A percentile compares a stretch with the other conserved stretches of the same genome.
Conservation (phyloP, 2,888 invertebrate genomes). For the Catotricha subobsoleta region DNA sequence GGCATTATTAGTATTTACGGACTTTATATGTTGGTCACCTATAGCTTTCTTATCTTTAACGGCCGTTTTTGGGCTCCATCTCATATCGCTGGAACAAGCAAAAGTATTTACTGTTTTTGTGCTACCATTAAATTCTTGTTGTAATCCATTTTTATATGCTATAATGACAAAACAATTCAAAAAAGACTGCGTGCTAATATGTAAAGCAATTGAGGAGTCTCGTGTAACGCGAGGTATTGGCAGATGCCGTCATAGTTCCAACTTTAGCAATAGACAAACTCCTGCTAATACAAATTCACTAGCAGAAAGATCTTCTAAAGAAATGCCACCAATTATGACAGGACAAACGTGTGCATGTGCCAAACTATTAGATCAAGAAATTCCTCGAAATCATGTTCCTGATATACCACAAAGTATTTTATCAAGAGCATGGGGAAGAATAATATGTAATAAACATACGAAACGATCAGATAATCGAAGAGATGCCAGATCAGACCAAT, state of each 20-base stretch:
- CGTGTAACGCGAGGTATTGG: conserved; percentile 76
- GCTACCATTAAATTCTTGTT: conserved; percentile 87
- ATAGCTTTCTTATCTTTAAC: conserved; percentile 91
- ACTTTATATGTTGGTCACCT: conserved; percentile 96
- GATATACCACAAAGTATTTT: conserved; percentile 14
- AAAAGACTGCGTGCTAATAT: conserved; percentile 89
- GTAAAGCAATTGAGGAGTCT: conserved; percentile 90
- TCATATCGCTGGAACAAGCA: conserved; percentile 86
- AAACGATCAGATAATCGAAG: conserved; percentile 23
- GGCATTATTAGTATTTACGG: conserved; percentile 92
- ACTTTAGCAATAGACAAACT: conserved; percentile 74
- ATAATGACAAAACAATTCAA: conserved; percentile 96
- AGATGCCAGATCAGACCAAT: conserved; percentile 41
- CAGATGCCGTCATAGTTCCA: conserved; percentile 67
- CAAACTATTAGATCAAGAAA: conserved; percentile 27
- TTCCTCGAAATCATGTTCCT: conserved; percentile 25
- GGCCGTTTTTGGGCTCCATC: conserved; percentile 76
- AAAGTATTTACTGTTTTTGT: conserved; percentile 94
- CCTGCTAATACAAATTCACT: conserved; percentile 74
- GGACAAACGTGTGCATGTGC: conserved; percentile 31
- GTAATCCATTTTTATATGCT: conserved; percentile 95
- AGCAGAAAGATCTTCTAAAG: conserved; percentile 59
- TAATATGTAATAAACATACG: conserved; percentile 16
- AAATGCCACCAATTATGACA: conserved; percentile 39
- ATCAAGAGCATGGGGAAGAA: conserved; percentile 30